phyloP scores from a whole-genome alignment of 1,140 invertebrate genomes.

The Cardiocondyla obscurior region DNA sequence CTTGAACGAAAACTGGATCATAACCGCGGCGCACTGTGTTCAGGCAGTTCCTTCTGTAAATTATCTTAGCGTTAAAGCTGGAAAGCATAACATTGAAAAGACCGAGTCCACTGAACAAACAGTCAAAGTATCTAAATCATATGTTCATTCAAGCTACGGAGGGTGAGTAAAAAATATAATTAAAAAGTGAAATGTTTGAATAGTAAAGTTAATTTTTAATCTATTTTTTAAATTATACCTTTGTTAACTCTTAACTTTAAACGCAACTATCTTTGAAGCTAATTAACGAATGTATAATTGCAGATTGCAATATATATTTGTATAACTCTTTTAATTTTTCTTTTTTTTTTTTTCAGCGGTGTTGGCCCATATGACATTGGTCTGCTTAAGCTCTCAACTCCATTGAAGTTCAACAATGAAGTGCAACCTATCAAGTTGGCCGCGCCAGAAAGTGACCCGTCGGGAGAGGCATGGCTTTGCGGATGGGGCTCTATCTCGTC shows the following conservation, averaged over 20 bases:
- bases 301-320: neutral
- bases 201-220: too few species aligned
- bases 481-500: constrained; percentile 83
- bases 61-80: constrained; percentile 67
- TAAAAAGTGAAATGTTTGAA: neutral
- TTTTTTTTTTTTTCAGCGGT: too few species aligned
- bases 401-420: constrained; percentile 78
- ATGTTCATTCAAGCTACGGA: constrained; percentile 84
- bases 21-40: constrained; percentile 85
- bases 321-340: constrained; percentile 2
- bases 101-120: constrained; percentile 81
- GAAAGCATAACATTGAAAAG: constrained; percentile 68
- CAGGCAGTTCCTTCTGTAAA: constrained; percentile 68
- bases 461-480: constrained; percentile 76
- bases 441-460: constrained; percentile 67
- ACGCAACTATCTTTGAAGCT: too few species aligned
- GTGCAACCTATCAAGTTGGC: constrained; percentile 84
- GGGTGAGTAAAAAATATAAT: constrained; percentile 79
- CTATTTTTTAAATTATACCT: too few species aligned
- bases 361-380: constrained; percentile 87
- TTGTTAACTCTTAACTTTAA: too few species aligned
- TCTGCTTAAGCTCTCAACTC: constrained; percentile 84
- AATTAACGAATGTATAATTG: too few species aligned
- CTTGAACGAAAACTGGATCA: constrained; percentile 82
- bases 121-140: constrained; percentile 76